phyloP scores from a whole-genome alignment of 2,797 vertebrate genomes.

The Micromesistius poutassou region DNA sequence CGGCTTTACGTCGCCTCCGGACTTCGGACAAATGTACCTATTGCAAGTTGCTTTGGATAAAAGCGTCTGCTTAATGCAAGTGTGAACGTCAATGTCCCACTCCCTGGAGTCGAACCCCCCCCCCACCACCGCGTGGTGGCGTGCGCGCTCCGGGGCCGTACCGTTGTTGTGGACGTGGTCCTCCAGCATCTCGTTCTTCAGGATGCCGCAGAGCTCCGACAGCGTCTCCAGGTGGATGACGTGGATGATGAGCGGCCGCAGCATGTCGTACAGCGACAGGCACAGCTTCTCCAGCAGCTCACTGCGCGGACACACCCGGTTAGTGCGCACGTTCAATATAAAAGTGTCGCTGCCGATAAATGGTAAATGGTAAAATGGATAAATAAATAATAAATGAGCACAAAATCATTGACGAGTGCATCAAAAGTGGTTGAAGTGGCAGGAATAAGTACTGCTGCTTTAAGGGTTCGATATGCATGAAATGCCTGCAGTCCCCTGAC shows the following conservation, averaged over 20 bases:
- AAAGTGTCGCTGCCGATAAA: not conserved
- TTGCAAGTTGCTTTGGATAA: too few relatives aligned
- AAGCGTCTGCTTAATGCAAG: too few relatives aligned
- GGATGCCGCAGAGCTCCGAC: slow-evolving; percentile 95
- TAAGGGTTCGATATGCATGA: too few relatives aligned
- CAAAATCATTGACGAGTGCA: too few relatives aligned
- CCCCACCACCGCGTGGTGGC: too few relatives aligned
- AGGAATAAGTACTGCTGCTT: too few relatives aligned
- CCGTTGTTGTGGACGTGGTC: slow-evolving; percentile 97
- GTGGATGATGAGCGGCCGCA: slow-evolving; percentile 95
- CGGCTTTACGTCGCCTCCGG: too few relatives aligned
- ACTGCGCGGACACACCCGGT: slow-evolving; percentile 55
- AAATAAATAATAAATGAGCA: too few relatives aligned
- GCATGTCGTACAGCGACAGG: slow-evolving; percentile 90
- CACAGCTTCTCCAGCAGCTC: slow-evolving; percentile 93
- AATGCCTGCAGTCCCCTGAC: too few relatives aligned
- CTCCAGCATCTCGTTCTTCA: slow-evolving; percentile 98
- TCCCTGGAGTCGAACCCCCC: not conserved
- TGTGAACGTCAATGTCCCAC: not conserved
- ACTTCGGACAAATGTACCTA: too few relatives aligned
- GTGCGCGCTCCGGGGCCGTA: slow-evolving; percentile 39
- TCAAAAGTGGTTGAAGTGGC: too few relatives aligned
- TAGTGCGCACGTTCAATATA: not conserved
- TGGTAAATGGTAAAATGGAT: too few relatives aligned
- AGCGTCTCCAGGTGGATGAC: slow-evolving; percentile 96